Evolutionary conservation across 2,888 invertebrate genomes (phyloP).

Genomic region (Mamestra brassicae): DNA sequence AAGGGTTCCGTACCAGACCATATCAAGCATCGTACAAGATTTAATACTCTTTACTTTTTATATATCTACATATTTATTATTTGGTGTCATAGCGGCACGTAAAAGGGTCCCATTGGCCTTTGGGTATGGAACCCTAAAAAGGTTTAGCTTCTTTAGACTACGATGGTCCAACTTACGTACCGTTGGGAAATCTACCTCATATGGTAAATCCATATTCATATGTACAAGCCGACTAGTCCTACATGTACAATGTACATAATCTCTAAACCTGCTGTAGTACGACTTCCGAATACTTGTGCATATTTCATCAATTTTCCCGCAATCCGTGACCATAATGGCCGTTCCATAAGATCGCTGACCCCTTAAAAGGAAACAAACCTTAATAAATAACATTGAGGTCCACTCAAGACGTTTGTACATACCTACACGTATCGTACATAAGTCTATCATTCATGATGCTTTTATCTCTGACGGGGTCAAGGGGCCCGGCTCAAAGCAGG

Average conservation of each 20-base stretch:
- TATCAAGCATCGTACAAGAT: no score
- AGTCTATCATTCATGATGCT: conserved; percentile 55
- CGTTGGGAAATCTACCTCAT: neutral
- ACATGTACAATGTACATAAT: no score
- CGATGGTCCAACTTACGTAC: neutral
- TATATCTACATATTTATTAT: no score
- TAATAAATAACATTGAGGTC: conserved; percentile 46
- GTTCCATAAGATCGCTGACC: conserved; percentile 36
- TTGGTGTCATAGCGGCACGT: no score
- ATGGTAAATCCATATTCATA: neutral
- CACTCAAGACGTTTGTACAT: conserved; percentile 46
- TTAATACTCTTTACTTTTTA: no score
- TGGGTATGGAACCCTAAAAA: no score
- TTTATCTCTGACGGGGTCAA: conserved; percentile 64
- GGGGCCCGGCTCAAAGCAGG: conserved; percentile 59
- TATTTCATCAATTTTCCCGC: conserved; percentile 1
- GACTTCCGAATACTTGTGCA: neutral
- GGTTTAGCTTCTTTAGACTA: neutral
- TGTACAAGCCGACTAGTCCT: no score
- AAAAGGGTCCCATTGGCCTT: no score
- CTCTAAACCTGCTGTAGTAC: neutral
- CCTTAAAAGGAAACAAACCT: conserved; percentile 16
- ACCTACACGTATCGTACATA: conserved; percentile 23
- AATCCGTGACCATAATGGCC: conserved; percentile 21
- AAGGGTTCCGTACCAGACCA: no score